Conservation (phyloP, 2,113 vertebrate species). For the Cercopithecus mona region DNA sequence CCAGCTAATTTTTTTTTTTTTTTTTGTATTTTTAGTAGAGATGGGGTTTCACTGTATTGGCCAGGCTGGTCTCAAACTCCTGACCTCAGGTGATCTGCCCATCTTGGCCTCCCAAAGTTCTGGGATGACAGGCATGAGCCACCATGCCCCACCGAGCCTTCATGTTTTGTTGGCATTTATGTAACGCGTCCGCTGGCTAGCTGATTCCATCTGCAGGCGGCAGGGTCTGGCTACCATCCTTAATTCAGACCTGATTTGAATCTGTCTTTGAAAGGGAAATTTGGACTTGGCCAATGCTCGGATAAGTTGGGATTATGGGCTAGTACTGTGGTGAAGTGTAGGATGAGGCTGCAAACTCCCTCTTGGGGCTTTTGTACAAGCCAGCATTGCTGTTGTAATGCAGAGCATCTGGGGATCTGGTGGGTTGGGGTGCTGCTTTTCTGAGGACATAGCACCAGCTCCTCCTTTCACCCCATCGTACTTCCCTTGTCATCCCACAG, state of each 20-base stretch:
- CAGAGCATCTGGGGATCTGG: background rate
- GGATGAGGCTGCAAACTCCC: too few relatives aligned
- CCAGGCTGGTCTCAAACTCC: too few relatives aligned
- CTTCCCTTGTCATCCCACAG: background rate
- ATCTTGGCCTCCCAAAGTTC: too few relatives aligned
- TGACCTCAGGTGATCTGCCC: too few relatives aligned
- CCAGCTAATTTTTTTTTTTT: too few relatives aligned
- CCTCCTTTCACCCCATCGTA: background rate
- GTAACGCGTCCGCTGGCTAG: background rate
- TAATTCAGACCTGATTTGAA: constrained; percentile 45
- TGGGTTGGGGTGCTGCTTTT: background rate
- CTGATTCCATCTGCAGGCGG: background rate
- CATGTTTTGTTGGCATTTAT: background rate
- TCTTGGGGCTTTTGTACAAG: background rate
- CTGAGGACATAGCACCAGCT: background rate
- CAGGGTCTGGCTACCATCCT: background rate
- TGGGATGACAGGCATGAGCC: too few relatives aligned
- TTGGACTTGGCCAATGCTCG: background rate
- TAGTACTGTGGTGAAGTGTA: background rate
- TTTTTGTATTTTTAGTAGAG: too few relatives aligned
- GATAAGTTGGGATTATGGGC: background rate
- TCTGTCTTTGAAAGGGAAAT: background rate
- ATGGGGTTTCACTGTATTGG: too few relatives aligned
- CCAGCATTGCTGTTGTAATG: background rate
- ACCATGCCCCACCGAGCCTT: background rate